Evolutionary conservation across 2,888 invertebrate species (phyloP), one percentile per base, ranked within the genome.

Genomic region (Caenorhabditis parvicauda): DNA sequence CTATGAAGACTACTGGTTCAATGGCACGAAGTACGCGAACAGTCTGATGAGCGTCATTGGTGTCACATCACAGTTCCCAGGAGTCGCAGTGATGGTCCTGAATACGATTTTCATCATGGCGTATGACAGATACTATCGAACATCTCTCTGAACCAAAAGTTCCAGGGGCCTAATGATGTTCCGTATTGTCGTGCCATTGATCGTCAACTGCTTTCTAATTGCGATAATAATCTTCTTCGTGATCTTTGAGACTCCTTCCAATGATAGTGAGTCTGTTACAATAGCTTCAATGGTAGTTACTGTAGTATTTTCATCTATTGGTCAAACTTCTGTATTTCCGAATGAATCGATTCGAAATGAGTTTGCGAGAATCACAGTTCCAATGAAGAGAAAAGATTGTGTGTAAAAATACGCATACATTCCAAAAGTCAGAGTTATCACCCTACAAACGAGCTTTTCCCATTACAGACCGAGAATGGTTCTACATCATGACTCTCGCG

Each of bases 11-110:
- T 92, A 91, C 85, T 96, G 96, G 85, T 84, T 96, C 56, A 65
- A 62, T 12, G 46, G 55, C 35, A 71, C 78, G 4, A 70, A 84
- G 0, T 90, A 90, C 81, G 85, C 87, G 0, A 83, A 84, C 1
- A 88, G 90, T 82, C 96, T 93, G 82, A 85, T 93, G 83, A 86
- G 88, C 38, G 91, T 90, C 79, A 84, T 95, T 37, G 90, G 90
- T 22, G 89, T 95, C 82, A 90, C 91, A 1, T 86, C 91, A 0
- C 96, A 96, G 86, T 86, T 94, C 76, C 96, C 98, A 28, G 96
- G 94, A 84, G 86, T 96, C 24, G 74, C 91, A 50, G 92, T 96
- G 84, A 94, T 90, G 83, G 56, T 76, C 43, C 25, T 81, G 46
- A 79, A 79, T 43, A 66, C 79, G 35, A 67, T 76, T 42, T 57